phyloP scores from a whole-genome alignment of 2,113 vertebrate genomes.

The Clinocottus analis region DNA sequence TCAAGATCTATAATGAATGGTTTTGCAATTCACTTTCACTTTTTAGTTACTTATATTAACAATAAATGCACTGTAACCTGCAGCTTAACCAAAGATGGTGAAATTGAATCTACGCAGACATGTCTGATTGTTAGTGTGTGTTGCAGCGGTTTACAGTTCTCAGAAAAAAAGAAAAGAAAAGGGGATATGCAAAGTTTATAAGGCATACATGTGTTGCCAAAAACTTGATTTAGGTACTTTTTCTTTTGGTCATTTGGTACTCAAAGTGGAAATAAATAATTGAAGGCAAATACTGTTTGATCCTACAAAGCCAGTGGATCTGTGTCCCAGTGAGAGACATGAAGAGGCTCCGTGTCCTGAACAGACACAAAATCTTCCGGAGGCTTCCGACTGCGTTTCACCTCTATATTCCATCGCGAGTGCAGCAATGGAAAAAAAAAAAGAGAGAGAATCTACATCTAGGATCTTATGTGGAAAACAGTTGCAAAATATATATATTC shows the following conservation, averaged over 20 bases:
- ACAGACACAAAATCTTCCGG: constrained; percentile 42
- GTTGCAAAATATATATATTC: constrained; percentile 83
- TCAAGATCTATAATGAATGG: background rate
- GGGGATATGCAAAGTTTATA: no score
- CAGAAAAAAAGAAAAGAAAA: background rate
- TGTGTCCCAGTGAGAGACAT: constrained; percentile 45
- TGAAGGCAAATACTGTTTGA: constrained; percentile 33
- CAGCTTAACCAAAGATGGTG: background rate
- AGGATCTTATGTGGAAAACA: constrained; percentile 77
- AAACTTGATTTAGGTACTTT: background rate
- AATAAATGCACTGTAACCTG: background rate
- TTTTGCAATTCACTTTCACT: background rate
- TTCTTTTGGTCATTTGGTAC: background rate
- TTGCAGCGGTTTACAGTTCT: background rate
- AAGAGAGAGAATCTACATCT: constrained; percentile 65
- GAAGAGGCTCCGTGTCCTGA: constrained; percentile 31
- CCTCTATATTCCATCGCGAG: constrained; percentile 46
- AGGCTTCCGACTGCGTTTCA: constrained; percentile 46
- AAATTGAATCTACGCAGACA: background rate
- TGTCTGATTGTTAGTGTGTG: background rate
- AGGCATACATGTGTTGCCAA: background rate
- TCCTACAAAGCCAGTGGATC: constrained; percentile 47
- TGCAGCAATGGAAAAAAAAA: constrained; percentile 34
- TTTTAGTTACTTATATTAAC: background rate
- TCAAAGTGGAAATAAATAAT: constrained; percentile 37